Base-by-base conservation (phyloP, 2,113 vertebrate species). In the Lethenteron reissneri region DNA sequence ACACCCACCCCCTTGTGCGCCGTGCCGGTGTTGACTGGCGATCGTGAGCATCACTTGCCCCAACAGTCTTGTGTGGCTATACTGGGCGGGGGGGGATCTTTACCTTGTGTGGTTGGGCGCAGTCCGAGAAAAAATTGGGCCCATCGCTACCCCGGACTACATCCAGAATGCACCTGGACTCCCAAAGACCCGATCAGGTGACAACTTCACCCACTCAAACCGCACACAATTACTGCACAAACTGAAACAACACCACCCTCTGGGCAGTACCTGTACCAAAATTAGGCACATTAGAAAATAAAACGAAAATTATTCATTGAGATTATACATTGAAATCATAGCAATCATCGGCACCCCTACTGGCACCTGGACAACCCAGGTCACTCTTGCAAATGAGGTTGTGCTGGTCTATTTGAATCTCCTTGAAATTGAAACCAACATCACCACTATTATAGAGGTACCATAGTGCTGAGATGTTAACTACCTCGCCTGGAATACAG, bases 121-220 rank as follows among this genome's bases (percentile, higher is more conserved):
- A 86, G 85, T 86, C 72, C 82, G 84, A 74, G 82, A 84, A 72
- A 86, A 81, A 79, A 86, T 86, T 57, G 85, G 85, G 71, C 85
- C 85, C 19, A 86, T 86, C 59, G 85, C 85, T 11, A 86, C 83
- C 1, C 85, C 85, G 13, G 85, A 86, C 78, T 86, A 83, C 72
- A 83, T 86, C 41, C 85, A 86, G 68, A 84, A 86, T 58, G 85
- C 85, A 58, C 85, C 85, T 0, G 80, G 76, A 5, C 81, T 86
- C 56, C 85, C 85, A 1, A 86, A 86, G 77, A 86, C 85, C 3
- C 83, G 84, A 70, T 86, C 85, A 82, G 85, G 85, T 86, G 79
- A 75, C 21, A 10, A 56, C 60, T n/a, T 12, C 11, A 14, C 19
- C 19, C 15, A 19, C 13, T 4, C 17, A 25, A 70, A 15, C 25